Base-by-base conservation (phyloP, 2,797 vertebrate genomes). In the Coendou prehensilis region DNA sequence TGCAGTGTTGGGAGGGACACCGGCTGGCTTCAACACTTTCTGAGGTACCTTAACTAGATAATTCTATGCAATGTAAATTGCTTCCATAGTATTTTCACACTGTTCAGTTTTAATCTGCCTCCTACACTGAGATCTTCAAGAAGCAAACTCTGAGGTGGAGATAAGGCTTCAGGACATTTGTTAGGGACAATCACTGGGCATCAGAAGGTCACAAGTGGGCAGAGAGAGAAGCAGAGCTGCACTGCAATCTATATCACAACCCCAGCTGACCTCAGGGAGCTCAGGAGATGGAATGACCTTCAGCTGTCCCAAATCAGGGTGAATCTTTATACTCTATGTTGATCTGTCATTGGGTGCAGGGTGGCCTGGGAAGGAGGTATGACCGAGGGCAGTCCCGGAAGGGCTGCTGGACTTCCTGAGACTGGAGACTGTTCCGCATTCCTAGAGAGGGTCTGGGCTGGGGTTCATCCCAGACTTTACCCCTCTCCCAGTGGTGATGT, bases 141-240 rank as follows among this genome's bases (percentile, higher is more conserved):
- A 79, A 87, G 64, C 76, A 71, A 69, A 81, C 17, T 79, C 50
- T 9, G 54, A 92, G 61, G 37, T 33, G 28, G 83, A 64, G 80
- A 13, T 69, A 50, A 41, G 57, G 15, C 0, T 57, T 59, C 20
- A 37, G 61, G 33, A 59, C 63, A 45, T 28, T 45, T 22, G 18
- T 14, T 6, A 61, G n/a, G n/a, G 41, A 81, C 9, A 9, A 18
- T n/a, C 56, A 52, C 18, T 18, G 50, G 79, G 28, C 18, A 61
- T 37, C 84, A 80, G 56, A 11, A 41, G 64, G 84, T 14, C 54
- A 14, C 54, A 13, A 0, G 10, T 26, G 79, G 41, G 28, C 10
- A 4, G 61, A 57, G 37, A 11, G 41, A 64, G 76, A 37, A 18
- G 37, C 33, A 2, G 17, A 41, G 81, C 4, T 33, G 1, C 8